Percentiles rank a stretch among this genome's conserved stretches.
phyloP scores from a whole-genome alignment of 2,113 vertebrate species.

The Takifugu bimaculatus region DNA sequence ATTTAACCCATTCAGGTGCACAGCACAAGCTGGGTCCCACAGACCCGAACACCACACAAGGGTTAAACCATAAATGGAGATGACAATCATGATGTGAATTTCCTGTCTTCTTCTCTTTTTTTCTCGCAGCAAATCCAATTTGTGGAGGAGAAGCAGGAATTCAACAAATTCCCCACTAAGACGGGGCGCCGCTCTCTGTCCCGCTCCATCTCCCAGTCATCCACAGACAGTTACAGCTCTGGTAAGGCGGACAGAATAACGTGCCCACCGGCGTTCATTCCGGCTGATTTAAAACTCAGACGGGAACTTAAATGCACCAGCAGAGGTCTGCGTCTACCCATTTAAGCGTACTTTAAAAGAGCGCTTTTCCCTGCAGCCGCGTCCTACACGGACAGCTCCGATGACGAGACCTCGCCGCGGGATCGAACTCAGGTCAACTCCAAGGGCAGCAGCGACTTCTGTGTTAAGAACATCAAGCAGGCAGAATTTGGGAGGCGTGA shows the following conservation, averaged over 20 bases:
- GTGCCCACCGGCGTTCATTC: background rate
- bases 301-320: too few relatives aligned
- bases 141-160: constrained; percentile 95
- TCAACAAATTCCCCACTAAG: constrained; percentile 91
- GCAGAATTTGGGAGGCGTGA: constrained; percentile 91
- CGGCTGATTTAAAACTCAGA: too few relatives aligned
- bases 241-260: constrained; percentile 65
- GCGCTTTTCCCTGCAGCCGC: constrained; percentile 73
- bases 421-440: constrained; percentile 92
- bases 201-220: constrained; percentile 94
- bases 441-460: constrained; percentile 92
- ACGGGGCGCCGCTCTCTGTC: constrained; percentile 91
- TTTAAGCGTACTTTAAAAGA: background rate
- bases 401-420: constrained; percentile 89
- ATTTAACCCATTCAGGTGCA: too few relatives aligned
- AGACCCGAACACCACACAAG: too few relatives aligned
- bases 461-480: constrained; percentile 96
- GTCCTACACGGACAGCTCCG: constrained; percentile 94
- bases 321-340: background rate
- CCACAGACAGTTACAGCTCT: constrained; percentile 94
- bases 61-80: background rate
- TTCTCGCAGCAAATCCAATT: constrained; percentile 86
- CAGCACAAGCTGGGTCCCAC: too few relatives aligned
- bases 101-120: background rate
- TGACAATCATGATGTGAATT: background rate